Conservation (phyloP, 2,113 vertebrate genomes). For the Pyxicephalus adspersus region DNA sequence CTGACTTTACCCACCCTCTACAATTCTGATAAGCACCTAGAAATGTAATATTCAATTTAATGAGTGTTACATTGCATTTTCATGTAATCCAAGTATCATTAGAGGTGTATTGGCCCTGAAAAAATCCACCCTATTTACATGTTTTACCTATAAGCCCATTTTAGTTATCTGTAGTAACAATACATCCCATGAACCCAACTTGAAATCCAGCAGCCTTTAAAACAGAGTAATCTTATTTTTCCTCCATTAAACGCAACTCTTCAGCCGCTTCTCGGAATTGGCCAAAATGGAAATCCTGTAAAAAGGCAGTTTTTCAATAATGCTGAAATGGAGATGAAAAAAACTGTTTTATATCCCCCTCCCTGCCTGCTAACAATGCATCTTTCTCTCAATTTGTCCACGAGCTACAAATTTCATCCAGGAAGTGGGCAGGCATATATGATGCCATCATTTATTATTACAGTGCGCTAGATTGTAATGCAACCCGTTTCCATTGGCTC, state of each 20-base stretch:
- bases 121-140: too few relatives aligned
- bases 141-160: too few relatives aligned
- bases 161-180: too few relatives aligned
- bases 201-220: not conserved
- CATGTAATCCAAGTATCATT: too few relatives aligned
- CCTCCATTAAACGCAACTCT: not conserved
- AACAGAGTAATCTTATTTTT: not conserved
- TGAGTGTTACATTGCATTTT: too few relatives aligned
- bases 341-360: not conserved
- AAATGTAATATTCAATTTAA: too few relatives aligned
- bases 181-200: not conserved
- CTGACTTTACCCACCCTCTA: too few relatives aligned
- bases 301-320: constrained; percentile 22
- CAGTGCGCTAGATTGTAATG: constrained; percentile 41
- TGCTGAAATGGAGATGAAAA: not conserved
- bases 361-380: constrained; percentile 30
- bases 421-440: constrained; percentile 1
- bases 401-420: constrained; percentile 21
- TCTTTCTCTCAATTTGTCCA: constrained; percentile 29
- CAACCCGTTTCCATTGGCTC: constrained; percentile 58
- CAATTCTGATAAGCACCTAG: too few relatives aligned
- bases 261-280: not conserved
- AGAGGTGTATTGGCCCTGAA: too few relatives aligned
- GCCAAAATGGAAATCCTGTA: not conserved
- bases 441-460: constrained; percentile 46